These are phyloP conservation scores for Nymphalis c-album DNA, from an alignment of 2,888 invertebrate species.

Conservation along the genomic window DNA sequence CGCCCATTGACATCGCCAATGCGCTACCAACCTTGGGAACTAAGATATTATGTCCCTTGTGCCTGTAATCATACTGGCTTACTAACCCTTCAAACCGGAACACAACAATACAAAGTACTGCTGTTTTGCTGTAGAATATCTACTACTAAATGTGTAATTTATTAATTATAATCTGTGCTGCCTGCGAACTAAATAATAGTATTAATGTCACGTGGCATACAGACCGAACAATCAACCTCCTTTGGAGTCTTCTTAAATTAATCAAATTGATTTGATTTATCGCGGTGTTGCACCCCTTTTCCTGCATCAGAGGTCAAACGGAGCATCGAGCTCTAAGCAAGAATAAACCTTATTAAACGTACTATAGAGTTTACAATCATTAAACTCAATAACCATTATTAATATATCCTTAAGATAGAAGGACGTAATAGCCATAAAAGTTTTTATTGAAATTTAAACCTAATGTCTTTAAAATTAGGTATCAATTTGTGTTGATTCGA, in stretches of 20 bases:
- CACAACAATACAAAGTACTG: no score
- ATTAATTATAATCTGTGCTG: neutral
- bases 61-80: no score
- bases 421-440: conserved; percentile 29
- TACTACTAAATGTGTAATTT: no score
- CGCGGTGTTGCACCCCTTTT: conserved; percentile 54
- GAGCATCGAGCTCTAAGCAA: conserved; percentile 26
- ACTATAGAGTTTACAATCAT: conserved; percentile 34
- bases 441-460: conserved; percentile 28
- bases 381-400: conserved; percentile 22
- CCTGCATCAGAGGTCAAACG: conserved; percentile 55
- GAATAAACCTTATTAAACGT: conserved; percentile 28
- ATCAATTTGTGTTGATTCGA: conserved; percentile 29
- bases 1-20: no score
- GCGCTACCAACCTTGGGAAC: no score
- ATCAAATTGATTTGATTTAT: conserved; percentile 53
- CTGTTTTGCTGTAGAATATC: no score
- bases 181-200: neutral
- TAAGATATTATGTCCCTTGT: no score
- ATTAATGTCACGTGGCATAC: conserved; percentile 17
- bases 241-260: conserved; percentile 47
- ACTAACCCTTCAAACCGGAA: no score
- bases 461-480: neutral
- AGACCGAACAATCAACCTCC: conserved; percentile 27
- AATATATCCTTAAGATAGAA: conserved; percentile 20